A percentile compares a stretch with the other conserved stretches of the same genome.
Evolutionary conservation across 2,888 invertebrate species (phyloP).

Genomic region (Xanthorhoe designata): DNA sequence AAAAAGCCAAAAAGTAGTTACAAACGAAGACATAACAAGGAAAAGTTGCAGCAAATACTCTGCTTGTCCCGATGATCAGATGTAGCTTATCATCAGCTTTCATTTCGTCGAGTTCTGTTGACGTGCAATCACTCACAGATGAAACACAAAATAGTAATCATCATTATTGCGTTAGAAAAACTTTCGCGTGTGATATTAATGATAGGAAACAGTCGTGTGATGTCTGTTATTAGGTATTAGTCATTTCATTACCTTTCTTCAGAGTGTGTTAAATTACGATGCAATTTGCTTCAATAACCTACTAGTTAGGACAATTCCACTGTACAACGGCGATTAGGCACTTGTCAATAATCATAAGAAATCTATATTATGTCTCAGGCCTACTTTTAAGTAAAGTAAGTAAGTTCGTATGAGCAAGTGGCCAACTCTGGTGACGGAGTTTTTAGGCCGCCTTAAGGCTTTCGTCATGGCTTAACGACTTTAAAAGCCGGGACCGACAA

Average conservation of each 20-base stretch:
- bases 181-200: constrained; percentile 27
- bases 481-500: too few species aligned
- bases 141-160: constrained; percentile 26
- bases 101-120: constrained; percentile 10
- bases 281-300: not conserved
- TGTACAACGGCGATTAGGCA: not conserved
- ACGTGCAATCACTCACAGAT: constrained; percentile 14
- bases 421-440: too few species aligned
- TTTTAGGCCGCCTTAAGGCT: too few species aligned
- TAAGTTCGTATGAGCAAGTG: too few species aligned
- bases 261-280: not conserved
- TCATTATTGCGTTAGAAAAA: constrained; percentile 26
- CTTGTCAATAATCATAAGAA: too few species aligned
- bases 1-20: not conserved
- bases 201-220: constrained; percentile 18
- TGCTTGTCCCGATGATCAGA: not conserved
- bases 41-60: not conserved
- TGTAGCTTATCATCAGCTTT: constrained; percentile 10
- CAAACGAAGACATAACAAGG: not conserved
- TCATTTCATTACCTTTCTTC: not conserved
- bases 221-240: constrained; percentile 6
- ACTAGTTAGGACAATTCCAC: not conserved
- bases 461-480: too few species aligned
- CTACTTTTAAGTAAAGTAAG: not conserved
- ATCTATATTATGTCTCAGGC: too few species aligned